Evolutionary conservation across 1,140 invertebrate species (phyloP), one percentile per base, ranked within the genome.

Genomic region (Neelides sp.): DNA sequence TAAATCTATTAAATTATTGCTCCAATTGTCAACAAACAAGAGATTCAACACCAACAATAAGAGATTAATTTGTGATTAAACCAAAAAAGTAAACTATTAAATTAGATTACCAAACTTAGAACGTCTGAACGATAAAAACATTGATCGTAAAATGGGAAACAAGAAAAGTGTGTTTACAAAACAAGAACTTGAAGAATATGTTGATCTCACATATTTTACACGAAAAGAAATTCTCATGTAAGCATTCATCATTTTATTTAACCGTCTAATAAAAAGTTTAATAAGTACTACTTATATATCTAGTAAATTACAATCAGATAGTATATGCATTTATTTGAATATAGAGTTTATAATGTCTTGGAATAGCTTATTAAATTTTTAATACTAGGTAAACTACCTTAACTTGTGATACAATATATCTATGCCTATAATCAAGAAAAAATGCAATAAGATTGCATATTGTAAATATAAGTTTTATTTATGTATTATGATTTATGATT

Each of bases 161-260:
- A 75, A 76, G 28, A 78, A 75, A 63, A 86, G 83, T 66, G 81
- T 85, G 61, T 88, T 91, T 68, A 79, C 78, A 2, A 82, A 85
- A 60, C 82, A 89, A 68, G 85, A 91, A 69, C 71, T 91, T 17
- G 82, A 87, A 68, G 85, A 90, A 70, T 91, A 90, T 69, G 80
- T 86, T 82, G 85, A 90, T 69, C 71, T 90, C 17, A 92, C 86
- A 30, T 90, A 88, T 68, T 88, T 92, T 62, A 83, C 83, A 4
- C 88, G 87, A 64, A 88, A 87, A 64, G 85, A 90, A 76, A 83
- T 92, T 24, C 67, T 92, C 50, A 78, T 82, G 87, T 91, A 76
- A 85, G 84, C 82, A 71, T 55, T 49, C 55, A 41, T 36, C n/a
- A n/a, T n/a, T 36, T 32, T 5, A 36, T 32, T 12, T 12, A 7